Conservation (phyloP, 2,113 vertebrate species). For the Sakesphorus luctuosus region DNA sequence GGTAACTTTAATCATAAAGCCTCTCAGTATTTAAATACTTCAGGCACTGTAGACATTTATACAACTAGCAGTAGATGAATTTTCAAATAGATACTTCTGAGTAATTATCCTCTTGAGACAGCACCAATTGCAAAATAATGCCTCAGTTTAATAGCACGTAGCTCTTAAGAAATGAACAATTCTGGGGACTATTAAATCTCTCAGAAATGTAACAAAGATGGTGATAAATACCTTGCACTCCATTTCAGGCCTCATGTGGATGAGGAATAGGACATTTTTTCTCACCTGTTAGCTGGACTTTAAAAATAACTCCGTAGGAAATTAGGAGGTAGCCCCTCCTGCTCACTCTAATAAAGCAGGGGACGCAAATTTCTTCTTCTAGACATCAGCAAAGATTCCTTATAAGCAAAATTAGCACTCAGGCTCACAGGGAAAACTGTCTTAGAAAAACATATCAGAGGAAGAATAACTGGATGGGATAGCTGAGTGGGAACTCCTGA, state of each 20-base stretch:
- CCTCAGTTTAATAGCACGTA: slow-evolving; percentile 62
- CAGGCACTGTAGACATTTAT: slow-evolving; percentile 62
- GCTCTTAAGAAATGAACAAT: slow-evolving; percentile 63
- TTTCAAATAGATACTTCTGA: slow-evolving; percentile 70
- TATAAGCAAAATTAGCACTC: neutral
- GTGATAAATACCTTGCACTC: slow-evolving; percentile 57
- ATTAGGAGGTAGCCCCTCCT: neutral
- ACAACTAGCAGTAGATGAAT: slow-evolving; percentile 57
- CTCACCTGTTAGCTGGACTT: slow-evolving; percentile 28
- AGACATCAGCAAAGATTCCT: neutral
- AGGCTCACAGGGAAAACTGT: neutral
- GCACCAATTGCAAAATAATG: slow-evolving; percentile 56
- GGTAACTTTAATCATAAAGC: slow-evolving; percentile 37
- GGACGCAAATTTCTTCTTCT: slow-evolving; percentile 1
- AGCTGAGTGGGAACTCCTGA: neutral
- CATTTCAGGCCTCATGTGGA: neutral
- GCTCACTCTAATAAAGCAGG: neutral
- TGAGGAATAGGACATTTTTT: slow-evolving; percentile 2
- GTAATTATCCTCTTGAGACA: slow-evolving; percentile 64
- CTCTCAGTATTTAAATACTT: slow-evolving; percentile 53
- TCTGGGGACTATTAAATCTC: slow-evolving; percentile 56
- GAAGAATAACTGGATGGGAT: neutral
- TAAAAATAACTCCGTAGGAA: slow-evolving; percentile 15
- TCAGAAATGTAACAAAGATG: slow-evolving; percentile 43
- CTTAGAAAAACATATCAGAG: neutral